Evolutionary conservation across 2,888 invertebrate genomes (phyloP).

Genomic region (Pseudococcus viburni): DNA sequence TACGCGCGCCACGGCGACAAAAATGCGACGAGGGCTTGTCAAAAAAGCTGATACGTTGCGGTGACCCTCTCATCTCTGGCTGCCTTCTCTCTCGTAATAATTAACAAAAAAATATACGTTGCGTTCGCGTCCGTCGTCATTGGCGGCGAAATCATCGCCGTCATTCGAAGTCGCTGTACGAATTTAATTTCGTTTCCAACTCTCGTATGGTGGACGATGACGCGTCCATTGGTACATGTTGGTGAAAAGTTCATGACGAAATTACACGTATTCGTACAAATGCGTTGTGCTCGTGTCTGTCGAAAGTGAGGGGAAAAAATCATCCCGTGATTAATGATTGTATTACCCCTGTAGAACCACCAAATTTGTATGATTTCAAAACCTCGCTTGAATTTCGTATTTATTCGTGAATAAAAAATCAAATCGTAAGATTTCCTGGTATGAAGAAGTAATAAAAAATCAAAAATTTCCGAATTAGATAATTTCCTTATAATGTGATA

Average conservation of each 20-base stretch:
- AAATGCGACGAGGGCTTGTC: constrained; percentile 16
- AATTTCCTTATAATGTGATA: no score
- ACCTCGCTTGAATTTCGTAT: not conserved
- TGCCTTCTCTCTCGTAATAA: not conserved
- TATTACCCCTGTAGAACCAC: not conserved
- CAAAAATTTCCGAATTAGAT: no score
- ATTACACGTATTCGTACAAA: not conserved
- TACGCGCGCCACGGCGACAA: not conserved
- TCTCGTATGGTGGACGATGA: not conserved
- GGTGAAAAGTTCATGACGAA: not conserved
- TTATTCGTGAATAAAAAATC: no score
- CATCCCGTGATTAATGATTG: not conserved
- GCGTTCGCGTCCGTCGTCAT: not conserved
- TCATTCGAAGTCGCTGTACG: not conserved
- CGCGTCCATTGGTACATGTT: not conserved
- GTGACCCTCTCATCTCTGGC: not conserved
- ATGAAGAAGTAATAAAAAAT: no score
- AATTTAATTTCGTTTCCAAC: constrained; percentile 2
- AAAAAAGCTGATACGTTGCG: constrained; percentile 11
- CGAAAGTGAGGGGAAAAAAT: not conserved
- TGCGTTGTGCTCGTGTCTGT: not conserved
- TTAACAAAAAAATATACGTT: not conserved
- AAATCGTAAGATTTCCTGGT: no score
- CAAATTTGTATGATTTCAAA: not conserved
- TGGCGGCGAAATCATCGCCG: not conserved